Evolutionary conservation across 1,140 invertebrate genomes (phyloP), one percentile per base, ranked within the genome.

Genomic region (Ceratina japonica): DNA sequence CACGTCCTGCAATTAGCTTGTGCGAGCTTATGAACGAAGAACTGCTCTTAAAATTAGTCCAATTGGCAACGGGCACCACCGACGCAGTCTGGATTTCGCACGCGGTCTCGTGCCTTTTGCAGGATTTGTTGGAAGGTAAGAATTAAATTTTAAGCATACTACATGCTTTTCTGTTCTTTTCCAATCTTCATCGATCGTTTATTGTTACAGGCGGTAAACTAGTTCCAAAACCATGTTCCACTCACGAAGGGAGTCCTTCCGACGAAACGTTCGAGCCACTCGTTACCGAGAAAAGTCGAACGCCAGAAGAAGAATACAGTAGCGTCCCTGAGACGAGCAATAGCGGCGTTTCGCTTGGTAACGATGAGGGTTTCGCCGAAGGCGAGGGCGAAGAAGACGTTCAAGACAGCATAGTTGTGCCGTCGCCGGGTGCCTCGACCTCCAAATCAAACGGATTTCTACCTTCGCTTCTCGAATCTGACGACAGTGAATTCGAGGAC

Each of bases 51-150:
- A 93, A 93, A 85, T 92, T 96, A 51, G 92, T 96, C 70, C 92
- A 94, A 79, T 88, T 95, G 74, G 94, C 94, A 70, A 94, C 80
- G 89, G 93, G 92, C 90, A 92, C 81, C 89, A 93, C 93, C 89
- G 90, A 94, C 94, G 90, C 94, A 93, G 87, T 95, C 44, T 97
- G 96, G 96, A 95, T 95, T 58, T 94, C 96, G 0, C 97, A 98
- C 91, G 96, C 97, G 44, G 95, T 98, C 69, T 96, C 96, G 15
- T 97, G 97, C 90, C 93, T 98, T 8, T 92, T 98, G 8, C 90
- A 93, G 90, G 92, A 93, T 79, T 75, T 93, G 51, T 79, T 93
- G 64, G 91, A 92, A 91, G 91, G 91, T 92, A 79, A n/a, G 44
- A 18, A 49, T 7, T 18, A 52, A 3, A n/a, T 54, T 18, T 24